Conservation (phyloP, 1,140 invertebrate genomes). For the Danaus melanippus region DNA sequence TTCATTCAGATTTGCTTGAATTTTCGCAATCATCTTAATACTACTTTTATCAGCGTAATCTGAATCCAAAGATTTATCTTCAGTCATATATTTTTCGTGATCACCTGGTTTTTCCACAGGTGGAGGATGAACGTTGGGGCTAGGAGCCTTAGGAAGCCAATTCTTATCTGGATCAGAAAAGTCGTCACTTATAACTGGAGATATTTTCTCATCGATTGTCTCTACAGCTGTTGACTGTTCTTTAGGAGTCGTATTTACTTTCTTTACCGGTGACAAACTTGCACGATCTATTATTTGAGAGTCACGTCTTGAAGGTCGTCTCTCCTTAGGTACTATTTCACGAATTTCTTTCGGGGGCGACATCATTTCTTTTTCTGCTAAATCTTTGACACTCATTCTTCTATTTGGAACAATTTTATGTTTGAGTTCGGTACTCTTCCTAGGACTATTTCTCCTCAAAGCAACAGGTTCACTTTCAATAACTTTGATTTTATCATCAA, state of each 20-base stretch:
- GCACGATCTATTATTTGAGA: conserved; percentile 22
- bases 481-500: conserved; percentile 37
- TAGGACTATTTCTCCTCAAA: conserved; percentile 38
- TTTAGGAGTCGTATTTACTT: conserved; percentile 16
- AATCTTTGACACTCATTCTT: conserved; percentile 46
- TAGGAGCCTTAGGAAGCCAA: conserved; percentile 54
- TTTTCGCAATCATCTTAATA: conserved; percentile 65
- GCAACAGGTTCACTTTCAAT: conserved; percentile 19
- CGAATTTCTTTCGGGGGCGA: conserved; percentile 17
- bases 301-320: conserved; percentile 32
- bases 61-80: conserved; percentile 59
- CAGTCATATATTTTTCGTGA: conserved; percentile 63
- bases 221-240: conserved; percentile 25
- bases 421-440: conserved; percentile 39
- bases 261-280: conserved; percentile 37
- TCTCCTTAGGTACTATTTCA: conserved; percentile 28
- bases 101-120: conserved; percentile 54
- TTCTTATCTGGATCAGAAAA: conserved; percentile 45
- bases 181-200: conserved; percentile 29
- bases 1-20: conserved; percentile 64
- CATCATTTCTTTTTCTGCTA: conserved; percentile 19
- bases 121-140: conserved; percentile 46
- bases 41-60: conserved; percentile 57
- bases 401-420: conserved; percentile 36
- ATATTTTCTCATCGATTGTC: conserved; percentile 36